Base-by-base conservation (phyloP, 2,113 vertebrate genomes). In the Stigmatopora argus region DNA sequence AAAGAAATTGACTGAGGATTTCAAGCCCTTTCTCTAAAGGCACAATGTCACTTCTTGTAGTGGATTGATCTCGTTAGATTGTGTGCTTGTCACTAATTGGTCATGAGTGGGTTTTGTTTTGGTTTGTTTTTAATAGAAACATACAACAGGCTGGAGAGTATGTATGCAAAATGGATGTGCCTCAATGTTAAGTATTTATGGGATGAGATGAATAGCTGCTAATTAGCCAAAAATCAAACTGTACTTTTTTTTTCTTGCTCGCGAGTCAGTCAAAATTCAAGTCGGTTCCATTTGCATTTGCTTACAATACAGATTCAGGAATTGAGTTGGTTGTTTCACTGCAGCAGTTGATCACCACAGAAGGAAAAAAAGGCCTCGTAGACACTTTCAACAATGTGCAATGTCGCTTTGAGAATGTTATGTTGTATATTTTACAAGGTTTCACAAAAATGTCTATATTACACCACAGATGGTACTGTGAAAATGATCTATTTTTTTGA, bases 351-450 rank as follows among this genome's bases (percentile, higher is more conserved):
- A 45, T 18, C n/a, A 12, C 59, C 59, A 62, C 59, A 26, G 52
- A 17, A 1, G 53, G 26, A 31, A 62, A 44, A 21, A 48, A 21
- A 60, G 47, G 41, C 63, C 75, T 68, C 72, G 83, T 84, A 81
- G 82, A 71, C 72, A 77, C 81, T 80, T 80, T 83, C 77, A 17
- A 80, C 65, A 82, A 81, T 88, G 88, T 90, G 85, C 86, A 88
- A 87, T 90, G 80, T 85, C 56, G 55, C 66, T 81, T 70, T 78
- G 71, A 78, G 82, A 90, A 90, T 90, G 87, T 89, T 88, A 84
- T 89, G 84, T 70, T 69, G 81, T 79, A 56, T 56, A 56, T 31
- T 56, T 56, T 6, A 56, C 53, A 56, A 56, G 23, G 13, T 56
- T 31, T 56, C 53, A 31, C 53, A 31, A 81, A 79, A 87, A 86